Percentiles rank a stretch among this genome's conserved stretches.
Conservation (phyloP, 2,113 vertebrate species). For the Ariopsis seemanni region DNA sequence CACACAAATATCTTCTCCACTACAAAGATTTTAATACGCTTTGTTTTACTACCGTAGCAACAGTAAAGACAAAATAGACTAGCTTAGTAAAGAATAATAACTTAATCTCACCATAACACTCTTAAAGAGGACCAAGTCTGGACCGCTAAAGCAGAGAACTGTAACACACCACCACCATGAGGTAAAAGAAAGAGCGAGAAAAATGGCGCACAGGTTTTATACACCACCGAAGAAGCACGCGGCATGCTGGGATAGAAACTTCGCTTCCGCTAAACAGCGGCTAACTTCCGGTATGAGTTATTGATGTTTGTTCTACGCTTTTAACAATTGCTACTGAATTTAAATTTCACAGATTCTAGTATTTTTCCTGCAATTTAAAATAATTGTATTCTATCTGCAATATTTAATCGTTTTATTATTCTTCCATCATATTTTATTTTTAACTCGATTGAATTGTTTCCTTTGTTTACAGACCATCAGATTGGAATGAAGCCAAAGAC, state of each 20-base stretch:
- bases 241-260: background rate
- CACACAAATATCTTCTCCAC: background rate
- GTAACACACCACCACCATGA: background rate
- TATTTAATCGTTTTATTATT: background rate
- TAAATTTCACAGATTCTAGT: background rate
- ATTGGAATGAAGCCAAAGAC: too few relatives aligned
- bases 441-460: background rate
- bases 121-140: accelerated
- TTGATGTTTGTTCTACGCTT: background rate
- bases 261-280: background rate
- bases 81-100: background rate
- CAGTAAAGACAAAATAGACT: background rate
- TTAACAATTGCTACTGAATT: background rate
- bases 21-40: too few relatives aligned
- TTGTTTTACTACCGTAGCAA: too few relatives aligned
- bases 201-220: background rate
- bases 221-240: background rate
- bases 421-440: background rate
- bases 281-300: background rate
- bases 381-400: background rate
- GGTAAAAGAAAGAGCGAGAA: background rate
- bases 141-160: background rate
- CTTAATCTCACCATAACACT: background rate
- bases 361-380: background rate
- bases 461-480: too few relatives aligned